Evolutionary conservation across 2,797 vertebrate species (phyloP).

Genomic region (Enteromius unitaeniatus): DNA sequence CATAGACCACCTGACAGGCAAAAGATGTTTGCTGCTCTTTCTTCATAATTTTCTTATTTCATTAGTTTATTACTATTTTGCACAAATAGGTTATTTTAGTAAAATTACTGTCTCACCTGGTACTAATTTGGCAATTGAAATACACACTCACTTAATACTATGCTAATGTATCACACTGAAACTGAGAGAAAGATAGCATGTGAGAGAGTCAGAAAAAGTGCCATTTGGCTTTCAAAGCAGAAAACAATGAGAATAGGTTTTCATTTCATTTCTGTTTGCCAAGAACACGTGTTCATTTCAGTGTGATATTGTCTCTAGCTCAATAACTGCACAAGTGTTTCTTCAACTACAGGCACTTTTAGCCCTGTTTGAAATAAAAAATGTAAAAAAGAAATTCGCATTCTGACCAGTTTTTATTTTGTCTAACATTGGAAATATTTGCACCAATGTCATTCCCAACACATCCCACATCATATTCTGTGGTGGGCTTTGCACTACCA

Average conservation of each 20-base stretch:
- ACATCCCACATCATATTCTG: neutral
- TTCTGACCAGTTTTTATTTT: neutral
- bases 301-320: neutral
- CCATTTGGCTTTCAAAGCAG: constrained; percentile 15
- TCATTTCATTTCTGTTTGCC: constrained; percentile 36
- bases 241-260: constrained; percentile 11
- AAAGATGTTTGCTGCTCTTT: constrained; percentile 16
- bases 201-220: constrained; percentile 6
- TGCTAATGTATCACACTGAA: constrained; percentile 7
- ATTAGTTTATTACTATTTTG: neutral
- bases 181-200: neutral
- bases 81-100: neutral
- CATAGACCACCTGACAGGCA: neutral
- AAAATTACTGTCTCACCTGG: neutral
- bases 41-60: neutral
- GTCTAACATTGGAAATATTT: neutral
- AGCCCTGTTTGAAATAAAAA: neutral
- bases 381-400: too few species aligned
- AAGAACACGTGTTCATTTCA: constrained; percentile 31
- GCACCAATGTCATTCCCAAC: neutral
- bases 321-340: neutral
- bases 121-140: neutral
- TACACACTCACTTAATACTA: neutral
- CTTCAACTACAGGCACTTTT: constrained; percentile 8
- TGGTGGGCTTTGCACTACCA: neutral